phyloP scores from a whole-genome alignment of 2,113 vertebrate species.

The Hydrochoerus hydrochaeris region DNA sequence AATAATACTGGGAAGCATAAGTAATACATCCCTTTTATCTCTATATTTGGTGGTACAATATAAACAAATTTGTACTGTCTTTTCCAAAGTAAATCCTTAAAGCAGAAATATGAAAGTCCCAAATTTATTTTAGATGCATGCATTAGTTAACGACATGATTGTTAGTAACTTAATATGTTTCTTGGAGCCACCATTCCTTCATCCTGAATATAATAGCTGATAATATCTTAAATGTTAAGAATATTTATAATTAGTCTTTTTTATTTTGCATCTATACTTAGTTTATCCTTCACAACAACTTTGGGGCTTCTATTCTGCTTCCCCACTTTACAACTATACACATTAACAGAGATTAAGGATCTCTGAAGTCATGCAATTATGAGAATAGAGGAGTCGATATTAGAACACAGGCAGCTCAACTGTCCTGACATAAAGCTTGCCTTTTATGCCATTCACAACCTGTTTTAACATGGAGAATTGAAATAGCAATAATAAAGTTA shows the following conservation, averaged over 20 bases:
- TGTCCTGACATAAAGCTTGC: neutral
- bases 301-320: neutral
- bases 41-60: neutral
- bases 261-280: neutral
- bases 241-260: neutral
- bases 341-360: neutral
- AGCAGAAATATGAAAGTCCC: neutral
- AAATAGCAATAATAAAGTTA: neutral
- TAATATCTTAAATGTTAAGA: neutral
- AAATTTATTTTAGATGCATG: neutral
- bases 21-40: neutral
- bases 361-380: neutral
- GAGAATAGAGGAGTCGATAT: neutral
- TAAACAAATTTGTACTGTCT: neutral
- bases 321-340: neutral
- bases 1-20: neutral
- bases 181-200: neutral
- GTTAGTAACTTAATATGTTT: neutral
- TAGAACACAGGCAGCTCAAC: neutral
- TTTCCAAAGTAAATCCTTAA: constrained; percentile 18
- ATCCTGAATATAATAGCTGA: neutral
- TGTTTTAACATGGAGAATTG: neutral
- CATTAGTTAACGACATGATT: neutral
- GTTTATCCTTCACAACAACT: neutral
- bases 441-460: neutral